A percentile compares a stretch with the other conserved stretches of the same genome.
Evolutionary conservation across 30 jellyfish, hydroid and myxozoan species (phyloP).

Genomic region (Cassiopea xamachana): DNA sequence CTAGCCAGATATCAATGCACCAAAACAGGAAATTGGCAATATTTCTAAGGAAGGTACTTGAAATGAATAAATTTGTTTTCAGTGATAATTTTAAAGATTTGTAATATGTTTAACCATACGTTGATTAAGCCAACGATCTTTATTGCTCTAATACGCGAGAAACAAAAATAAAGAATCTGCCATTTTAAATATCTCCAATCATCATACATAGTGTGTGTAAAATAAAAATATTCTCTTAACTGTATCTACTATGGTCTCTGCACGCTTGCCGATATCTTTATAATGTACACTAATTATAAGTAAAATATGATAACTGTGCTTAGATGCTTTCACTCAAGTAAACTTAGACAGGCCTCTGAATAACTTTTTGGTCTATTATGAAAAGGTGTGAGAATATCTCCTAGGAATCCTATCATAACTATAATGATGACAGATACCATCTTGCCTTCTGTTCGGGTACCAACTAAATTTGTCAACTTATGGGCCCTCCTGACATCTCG

Average conservation of each 20-base stretch:
- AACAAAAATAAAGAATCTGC: constrained; percentile 77
- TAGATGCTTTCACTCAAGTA: constrained; percentile 13
- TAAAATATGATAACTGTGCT: constrained; percentile 55
- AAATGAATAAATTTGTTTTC: background rate
- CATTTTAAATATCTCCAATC: constrained; percentile 68
- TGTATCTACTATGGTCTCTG: constrained; percentile 67
- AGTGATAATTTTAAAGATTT: background rate
- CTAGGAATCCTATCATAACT: no score
- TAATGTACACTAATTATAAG: constrained; percentile 67
- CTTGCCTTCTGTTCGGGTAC: no score
- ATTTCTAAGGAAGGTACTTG: background rate
- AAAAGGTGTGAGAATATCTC: background rate
- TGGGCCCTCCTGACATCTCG: no score
- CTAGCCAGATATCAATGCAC: background rate
- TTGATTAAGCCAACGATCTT: constrained; percentile 17
- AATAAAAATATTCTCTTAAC: constrained; percentile 61
- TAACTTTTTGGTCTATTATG: background rate
- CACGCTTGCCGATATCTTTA: constrained; percentile 58
- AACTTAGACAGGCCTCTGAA: background rate
- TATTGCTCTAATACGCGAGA: constrained; percentile 48
- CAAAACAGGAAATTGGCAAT: background rate
- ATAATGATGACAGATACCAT: no score
- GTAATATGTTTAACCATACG: background rate
- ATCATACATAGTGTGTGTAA: constrained; percentile 80
- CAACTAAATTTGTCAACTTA: no score